Evolutionary conservation across 2,888 invertebrate genomes (phyloP).

Genomic region (Habroteleia sp.): DNA sequence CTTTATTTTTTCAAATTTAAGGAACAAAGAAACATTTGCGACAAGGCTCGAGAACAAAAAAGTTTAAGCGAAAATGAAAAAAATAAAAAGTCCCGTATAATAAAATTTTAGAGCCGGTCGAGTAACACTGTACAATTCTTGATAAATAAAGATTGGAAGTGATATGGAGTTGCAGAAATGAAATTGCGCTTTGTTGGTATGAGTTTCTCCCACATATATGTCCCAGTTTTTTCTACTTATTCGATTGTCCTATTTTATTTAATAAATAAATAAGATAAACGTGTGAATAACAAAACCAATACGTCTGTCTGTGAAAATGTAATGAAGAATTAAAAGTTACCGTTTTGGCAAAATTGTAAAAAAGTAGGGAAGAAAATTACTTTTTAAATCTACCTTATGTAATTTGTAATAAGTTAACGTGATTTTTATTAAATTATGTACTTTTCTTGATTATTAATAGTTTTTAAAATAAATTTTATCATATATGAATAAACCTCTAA

Average conservation of each 20-base stretch:
- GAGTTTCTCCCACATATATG: constrained; percentile 33
- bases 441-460: constrained; percentile 15
- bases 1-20: constrained; percentile 38
- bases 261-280: too few species aligned
- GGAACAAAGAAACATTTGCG: constrained; percentile 32
- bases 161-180: constrained; percentile 49
- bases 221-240: too few species aligned
- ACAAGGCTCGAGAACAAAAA: constrained; percentile 44
- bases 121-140: constrained; percentile 60
- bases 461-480: constrained; percentile 29
- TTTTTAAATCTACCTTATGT: constrained; percentile 23
- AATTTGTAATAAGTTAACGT: constrained; percentile 21
- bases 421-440: constrained; percentile 41
- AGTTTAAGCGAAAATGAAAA: constrained; percentile 10
- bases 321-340: too few species aligned
- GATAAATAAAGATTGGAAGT: constrained; percentile 59
- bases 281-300: too few species aligned
- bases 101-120: constrained; percentile 34
- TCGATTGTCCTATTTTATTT: too few species aligned
- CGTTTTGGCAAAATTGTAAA: too few species aligned
- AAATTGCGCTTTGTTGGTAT: constrained; percentile 47
- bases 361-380: constrained; percentile 14
- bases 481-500: constrained; percentile 25
- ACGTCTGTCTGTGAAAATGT: too few species aligned
- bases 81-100: constrained; percentile 19